Conservation (phyloP, 2,888 invertebrate genomes). For the Stenchaetothrips biformis region DNA sequence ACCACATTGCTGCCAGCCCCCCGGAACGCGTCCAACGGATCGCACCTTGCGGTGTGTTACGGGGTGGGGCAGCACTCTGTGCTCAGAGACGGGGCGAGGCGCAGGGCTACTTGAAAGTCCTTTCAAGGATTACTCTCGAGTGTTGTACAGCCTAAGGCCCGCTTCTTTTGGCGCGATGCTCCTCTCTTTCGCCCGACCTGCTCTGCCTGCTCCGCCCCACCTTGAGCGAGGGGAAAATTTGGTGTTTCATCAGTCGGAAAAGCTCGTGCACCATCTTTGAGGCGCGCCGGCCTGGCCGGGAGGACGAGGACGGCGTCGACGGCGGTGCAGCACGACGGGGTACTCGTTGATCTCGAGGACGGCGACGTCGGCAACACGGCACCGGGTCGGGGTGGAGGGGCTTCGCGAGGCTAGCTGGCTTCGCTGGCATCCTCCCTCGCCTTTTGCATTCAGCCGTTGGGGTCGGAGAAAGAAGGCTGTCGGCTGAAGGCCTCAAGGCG, state of each 20-base stretch:
- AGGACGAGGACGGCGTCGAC: background rate
- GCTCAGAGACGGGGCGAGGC: background rate
- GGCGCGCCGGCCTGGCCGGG: background rate
- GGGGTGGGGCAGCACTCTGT: too few relatives aligned
- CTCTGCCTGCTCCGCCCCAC: too few relatives aligned
- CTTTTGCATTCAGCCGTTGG: background rate
- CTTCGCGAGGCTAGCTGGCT: constrained; percentile 17
- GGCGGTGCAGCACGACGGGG: background rate
- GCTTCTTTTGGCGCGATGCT: background rate
- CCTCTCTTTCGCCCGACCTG: background rate
- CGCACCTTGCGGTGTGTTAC: too few relatives aligned
- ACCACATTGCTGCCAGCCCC: too few relatives aligned
- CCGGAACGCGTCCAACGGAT: too few relatives aligned
- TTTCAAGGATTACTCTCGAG: background rate
- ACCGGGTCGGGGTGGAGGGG: constrained; percentile 27
- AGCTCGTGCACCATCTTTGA: background rate
- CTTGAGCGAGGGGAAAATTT: too few relatives aligned
- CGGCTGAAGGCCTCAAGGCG: background rate
- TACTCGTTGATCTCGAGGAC: too few relatives aligned
- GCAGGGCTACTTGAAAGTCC: background rate
- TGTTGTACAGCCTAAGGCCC: background rate
- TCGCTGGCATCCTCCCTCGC: background rate
- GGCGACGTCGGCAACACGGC: too few relatives aligned
- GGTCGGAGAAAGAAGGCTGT: background rate
- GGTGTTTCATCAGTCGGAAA: background rate